Evolutionary conservation across 1,140 invertebrate species (phyloP), one percentile per base, ranked within the genome.

Genomic region (Forficula auricularia): DNA sequence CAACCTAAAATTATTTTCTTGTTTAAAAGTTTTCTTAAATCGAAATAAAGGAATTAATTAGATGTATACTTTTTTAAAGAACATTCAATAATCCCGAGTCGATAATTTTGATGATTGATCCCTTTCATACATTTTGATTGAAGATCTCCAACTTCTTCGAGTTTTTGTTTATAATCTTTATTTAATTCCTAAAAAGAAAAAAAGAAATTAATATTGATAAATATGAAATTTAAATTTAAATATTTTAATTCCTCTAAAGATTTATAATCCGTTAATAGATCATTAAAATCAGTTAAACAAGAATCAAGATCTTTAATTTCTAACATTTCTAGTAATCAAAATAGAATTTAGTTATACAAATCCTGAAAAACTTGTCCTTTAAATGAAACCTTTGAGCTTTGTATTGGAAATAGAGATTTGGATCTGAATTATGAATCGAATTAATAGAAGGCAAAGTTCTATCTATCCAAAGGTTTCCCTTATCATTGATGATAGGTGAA

Each of bases 71-170:
- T 76, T 70, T 82, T 80, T 16, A 94, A 54, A 16, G 77, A 74
- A 55, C 75, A 75, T 32, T 65, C 67, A 52, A 95, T 87, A 53
- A 84, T 69, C 47, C 73, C 73, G 63, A 94, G 76, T 37, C 87
- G 71, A 65, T 94, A 94, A 46, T 77, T 73, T 58, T 94, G 89
- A 65, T 95, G 89, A 46, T 72, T 72, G 47, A 94, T 75, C 55
- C 84, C 81, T 58, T 83, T 82, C 35, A 84, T 63, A 65, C 87
- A 92, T 77, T 86, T 81, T 57, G 78, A 74, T 63, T 95, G 89
- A 12, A 85, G 62, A 50, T 77, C 75, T 27, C 75, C 69, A 31
- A 94, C 65, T 63, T 88, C 77, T 53, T 88, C 82, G 46, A 94
- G 66, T 62, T 88, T 82, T 39, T 75, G 67, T 31, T 79, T 62